A percentile compares a stretch with the other conserved stretches of the same genome.
Evolutionary conservation across 1,140 invertebrate genomes (phyloP).

Genomic region (Drosophila pandora): DNA sequence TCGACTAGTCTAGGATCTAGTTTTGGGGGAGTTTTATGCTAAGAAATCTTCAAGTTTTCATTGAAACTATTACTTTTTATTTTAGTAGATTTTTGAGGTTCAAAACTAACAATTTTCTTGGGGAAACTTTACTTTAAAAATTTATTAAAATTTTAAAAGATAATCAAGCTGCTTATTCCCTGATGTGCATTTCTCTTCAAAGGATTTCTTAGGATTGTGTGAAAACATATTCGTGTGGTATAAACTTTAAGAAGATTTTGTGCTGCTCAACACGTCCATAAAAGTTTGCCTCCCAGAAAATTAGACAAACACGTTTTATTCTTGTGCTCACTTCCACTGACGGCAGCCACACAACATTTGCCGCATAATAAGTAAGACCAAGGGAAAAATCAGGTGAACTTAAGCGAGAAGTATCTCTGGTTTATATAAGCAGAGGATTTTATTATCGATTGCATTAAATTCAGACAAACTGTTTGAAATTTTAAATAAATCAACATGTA

Average conservation of each 20-base stretch:
- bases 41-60: too few species aligned
- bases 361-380: slow-evolving; percentile 70
- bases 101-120: too few species aligned
- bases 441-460: neutral
- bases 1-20: neutral
- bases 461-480: neutral
- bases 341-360: slow-evolving; percentile 49
- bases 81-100: neutral
- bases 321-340: slow-evolving; percentile 38
- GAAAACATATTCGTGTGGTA: slow-evolving; percentile 18
- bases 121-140: too few species aligned
- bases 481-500: neutral
- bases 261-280: slow-evolving; percentile 27
- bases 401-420: slow-evolving; percentile 4
- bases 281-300: slow-evolving; percentile 35
- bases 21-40: too few species aligned
- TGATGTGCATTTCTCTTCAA: neutral
- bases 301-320: slow-evolving; percentile 41
- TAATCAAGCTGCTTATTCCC: too few species aligned
- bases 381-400: slow-evolving; percentile 12
- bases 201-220: neutral
- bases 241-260: slow-evolving; percentile 21
- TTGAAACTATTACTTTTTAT: neutral
- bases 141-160: too few species aligned
- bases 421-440: neutral